A percentile compares a stretch with the other conserved stretches of the same genome.
Conservation (phyloP, 2,797 vertebrate genomes). For the Eulemur mongoz region DNA sequence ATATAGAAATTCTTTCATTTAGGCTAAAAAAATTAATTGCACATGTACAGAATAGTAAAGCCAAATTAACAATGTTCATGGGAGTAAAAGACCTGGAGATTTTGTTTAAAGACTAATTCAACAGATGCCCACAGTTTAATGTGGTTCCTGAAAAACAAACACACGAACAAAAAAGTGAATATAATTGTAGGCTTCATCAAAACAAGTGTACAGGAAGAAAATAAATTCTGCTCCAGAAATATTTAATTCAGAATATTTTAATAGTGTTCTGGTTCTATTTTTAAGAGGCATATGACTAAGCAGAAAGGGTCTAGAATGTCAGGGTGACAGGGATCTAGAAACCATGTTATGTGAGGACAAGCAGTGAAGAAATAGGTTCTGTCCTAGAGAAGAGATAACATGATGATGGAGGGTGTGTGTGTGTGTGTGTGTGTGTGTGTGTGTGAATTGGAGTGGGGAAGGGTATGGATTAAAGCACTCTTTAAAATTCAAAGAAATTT, state of each 20-base stretch:
- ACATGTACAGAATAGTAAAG: neutral
- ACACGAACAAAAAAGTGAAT: constrained; percentile 6
- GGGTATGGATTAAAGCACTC: constrained; percentile 4
- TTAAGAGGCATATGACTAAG: neutral
- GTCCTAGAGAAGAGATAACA: neutral
- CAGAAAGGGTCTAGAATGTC: neutral
- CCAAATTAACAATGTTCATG: neutral
- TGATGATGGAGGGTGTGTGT: neutral
- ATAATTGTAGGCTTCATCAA: neutral
- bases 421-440: neutral
- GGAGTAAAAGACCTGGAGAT: neutral
- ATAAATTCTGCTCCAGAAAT: constrained; percentile 8
- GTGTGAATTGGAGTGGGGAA: neutral
- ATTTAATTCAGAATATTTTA: constrained; percentile 46
- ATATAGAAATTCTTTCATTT: neutral
- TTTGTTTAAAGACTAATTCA: constrained; percentile 24
- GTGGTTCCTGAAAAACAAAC: constrained; percentile 36
- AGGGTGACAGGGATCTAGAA: neutral
- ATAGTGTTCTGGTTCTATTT: neutral
- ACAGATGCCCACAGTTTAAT: neutral
- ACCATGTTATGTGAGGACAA: neutral
- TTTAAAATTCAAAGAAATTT: constrained; percentile 59
- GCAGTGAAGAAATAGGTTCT: neutral
- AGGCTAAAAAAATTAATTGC: neutral
- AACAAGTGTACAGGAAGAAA: neutral